phyloP scores from a whole-genome alignment of 1,140 invertebrate species.

The Drosophila obscura region DNA sequence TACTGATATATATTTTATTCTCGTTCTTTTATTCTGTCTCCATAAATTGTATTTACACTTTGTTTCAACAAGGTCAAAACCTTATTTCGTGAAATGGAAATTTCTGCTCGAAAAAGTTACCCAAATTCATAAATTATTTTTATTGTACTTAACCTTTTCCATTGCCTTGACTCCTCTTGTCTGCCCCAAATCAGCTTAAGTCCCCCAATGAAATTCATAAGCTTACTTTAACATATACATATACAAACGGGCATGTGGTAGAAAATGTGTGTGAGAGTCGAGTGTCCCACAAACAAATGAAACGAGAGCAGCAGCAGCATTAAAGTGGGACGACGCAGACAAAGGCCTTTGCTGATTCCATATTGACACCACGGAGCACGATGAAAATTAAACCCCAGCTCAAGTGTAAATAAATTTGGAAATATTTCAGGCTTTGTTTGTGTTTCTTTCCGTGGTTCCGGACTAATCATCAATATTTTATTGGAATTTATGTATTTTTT shows the following conservation, averaged over 20 bases:
- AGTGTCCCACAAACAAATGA: slow-evolving; percentile 9
- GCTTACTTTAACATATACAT: slow-evolving; percentile 25
- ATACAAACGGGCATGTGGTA: neutral
- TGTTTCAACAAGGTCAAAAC: slow-evolving; percentile 18
- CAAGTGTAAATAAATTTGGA: slow-evolving; percentile 14
- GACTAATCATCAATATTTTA: no score
- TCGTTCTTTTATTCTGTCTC: neutral
- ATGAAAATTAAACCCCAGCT: slow-evolving; percentile 6
- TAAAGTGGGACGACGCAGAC: slow-evolving; percentile 21
- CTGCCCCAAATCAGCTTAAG: slow-evolving; percentile 44
- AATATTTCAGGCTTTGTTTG: neutral
- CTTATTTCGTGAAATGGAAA: slow-evolving; percentile 22
- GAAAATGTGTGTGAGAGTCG: slow-evolving; percentile 11
- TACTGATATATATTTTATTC: no score
- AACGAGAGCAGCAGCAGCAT: neutral
- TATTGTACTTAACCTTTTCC: slow-evolving; percentile 51
- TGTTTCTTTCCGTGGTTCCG: no score
- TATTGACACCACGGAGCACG: neutral
- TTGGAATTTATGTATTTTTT: no score
- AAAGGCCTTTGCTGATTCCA: slow-evolving; percentile 2
- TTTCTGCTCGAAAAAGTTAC: slow-evolving; percentile 34
- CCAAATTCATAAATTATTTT: slow-evolving; percentile 54
- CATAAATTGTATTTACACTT: slow-evolving; percentile 30
- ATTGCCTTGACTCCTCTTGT: slow-evolving; percentile 35
- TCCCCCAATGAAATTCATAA: slow-evolving; percentile 42